phyloP scores from a whole-genome alignment of 2,113 vertebrate species.

The Puffinus mauretanicus region DNA sequence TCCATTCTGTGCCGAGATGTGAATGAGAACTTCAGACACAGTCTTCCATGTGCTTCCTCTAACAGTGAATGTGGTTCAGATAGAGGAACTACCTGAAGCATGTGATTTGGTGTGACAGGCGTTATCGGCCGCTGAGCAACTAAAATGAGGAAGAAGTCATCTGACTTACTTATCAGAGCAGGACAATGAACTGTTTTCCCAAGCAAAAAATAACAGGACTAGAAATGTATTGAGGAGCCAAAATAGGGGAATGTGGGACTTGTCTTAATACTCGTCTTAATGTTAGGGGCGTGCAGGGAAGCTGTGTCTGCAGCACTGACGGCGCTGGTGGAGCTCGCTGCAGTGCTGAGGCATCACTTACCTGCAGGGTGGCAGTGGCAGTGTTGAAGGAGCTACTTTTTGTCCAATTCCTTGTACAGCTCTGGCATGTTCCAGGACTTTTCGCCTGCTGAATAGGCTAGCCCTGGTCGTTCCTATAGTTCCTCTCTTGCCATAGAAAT shows the following conservation, averaged over 20 bases:
- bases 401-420: too few relatives aligned
- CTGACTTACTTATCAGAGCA: neutral
- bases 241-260: neutral
- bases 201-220: neutral
- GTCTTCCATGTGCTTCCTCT: neutral
- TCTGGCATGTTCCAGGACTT: neutral
- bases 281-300: neutral
- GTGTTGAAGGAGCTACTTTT: neutral
- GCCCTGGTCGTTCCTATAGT: fast-evolving
- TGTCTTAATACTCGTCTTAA: fast-evolving
- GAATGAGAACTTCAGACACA: neutral
- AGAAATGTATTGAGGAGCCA: neutral
- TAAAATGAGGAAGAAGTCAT: neutral
- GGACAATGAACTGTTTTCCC: neutral
- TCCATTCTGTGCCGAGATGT: neutral
- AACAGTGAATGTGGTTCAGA: fast-evolving
- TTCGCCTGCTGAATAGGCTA: neutral
- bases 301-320: neutral
- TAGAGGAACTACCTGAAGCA: neutral
- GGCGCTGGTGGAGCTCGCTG: fast-evolving
- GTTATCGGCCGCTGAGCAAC: neutral
- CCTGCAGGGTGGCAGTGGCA: too few relatives aligned
- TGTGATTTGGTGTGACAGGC: neutral
- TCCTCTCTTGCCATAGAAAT: neutral
- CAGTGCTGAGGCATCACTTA: fast-evolving